Base-by-base conservation (phyloP, 2,888 invertebrate genomes). In the Polymixis flavicincta region DNA sequence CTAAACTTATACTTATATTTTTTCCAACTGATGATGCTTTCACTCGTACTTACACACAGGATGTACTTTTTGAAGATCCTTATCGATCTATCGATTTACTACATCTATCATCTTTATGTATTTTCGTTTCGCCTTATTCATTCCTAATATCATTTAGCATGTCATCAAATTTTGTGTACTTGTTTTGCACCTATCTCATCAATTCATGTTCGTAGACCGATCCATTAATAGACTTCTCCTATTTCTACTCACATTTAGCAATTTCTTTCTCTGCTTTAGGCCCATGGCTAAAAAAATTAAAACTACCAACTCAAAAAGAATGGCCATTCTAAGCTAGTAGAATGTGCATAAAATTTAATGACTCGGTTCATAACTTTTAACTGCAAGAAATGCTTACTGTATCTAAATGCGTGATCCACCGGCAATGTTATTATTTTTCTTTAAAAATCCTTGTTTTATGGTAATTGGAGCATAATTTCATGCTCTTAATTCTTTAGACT, bases 291-390 rank as follows among this genome's bases (percentile, higher is more conserved):
- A 52, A 71, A 42, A 42, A 5, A 9, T 14, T 42, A 19, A 0
- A 60, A 61, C 0, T 48, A 37, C 6, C 37, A 5, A 28, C 11
- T 0, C 14, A 48, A 48, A 63, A 64, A 28, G 0, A 37, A 67
- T n/a, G 37, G 17, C 0, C 19, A 45, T 48, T 37, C 19, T 22
- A 5, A 50, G 8, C 42, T 59, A 19, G 6, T 52, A 45, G 8
- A 73, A 55, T 66, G 25, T 28, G 32, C 13, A 60, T 82, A 22
- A 22, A 25, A 63, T 66, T 74, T 50, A 63, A 69, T 77, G 28
- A 13, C 14, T 55, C 37, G 11, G 57, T 48, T 69, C n/a, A 66
- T 59, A 61, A 82, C 17, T 74, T 66, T 78, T 78, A 63, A 73
- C 73, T 59, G 37, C 57, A 17, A n/a, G 52, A 25, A n/a, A 54